A percentile compares a stretch with the other conserved stretches of the same genome.
Conservation (phyloP, 2,888 invertebrate species). For the Aromia moschata region DNA sequence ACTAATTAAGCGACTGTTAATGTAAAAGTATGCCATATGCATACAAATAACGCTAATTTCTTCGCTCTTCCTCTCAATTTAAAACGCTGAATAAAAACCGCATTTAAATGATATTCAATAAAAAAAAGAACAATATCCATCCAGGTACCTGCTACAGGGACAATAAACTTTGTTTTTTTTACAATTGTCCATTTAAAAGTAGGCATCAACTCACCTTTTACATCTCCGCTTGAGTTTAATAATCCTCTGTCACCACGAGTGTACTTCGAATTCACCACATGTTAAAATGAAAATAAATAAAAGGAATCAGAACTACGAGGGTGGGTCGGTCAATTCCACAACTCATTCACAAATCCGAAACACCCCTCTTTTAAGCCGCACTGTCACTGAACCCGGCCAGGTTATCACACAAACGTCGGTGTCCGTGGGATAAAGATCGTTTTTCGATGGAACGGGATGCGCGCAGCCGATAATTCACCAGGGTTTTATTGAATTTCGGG, state of each 20-base stretch:
- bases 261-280: constrained; percentile 25
- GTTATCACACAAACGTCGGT: constrained; percentile 42
- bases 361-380: constrained; percentile 38
- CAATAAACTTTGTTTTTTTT: constrained; percentile 12
- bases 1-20: background rate
- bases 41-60: background rate
- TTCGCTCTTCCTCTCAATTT: background rate
- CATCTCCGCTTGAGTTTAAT: constrained; percentile 26
- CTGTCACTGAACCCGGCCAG: constrained; percentile 35
- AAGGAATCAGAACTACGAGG: constrained; percentile 35
- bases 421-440: constrained; percentile 17
- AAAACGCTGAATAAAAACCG: background rate
- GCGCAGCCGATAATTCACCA: constrained; percentile 26
- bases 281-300: constrained; percentile 25
- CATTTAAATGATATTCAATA: background rate
- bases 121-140: constrained; percentile 15
- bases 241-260: constrained; percentile 17
- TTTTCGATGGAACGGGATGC: constrained; percentile 26
- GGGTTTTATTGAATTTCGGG: constrained; percentile 43
- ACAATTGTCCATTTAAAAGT: constrained; percentile 3
- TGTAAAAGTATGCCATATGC: background rate
- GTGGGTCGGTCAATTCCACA: constrained; percentile 46
- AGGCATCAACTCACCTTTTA: constrained; percentile 33
- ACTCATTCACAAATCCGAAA: constrained; percentile 44
- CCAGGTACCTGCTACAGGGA: constrained; percentile 14